Base-by-base conservation (phyloP, 2,888 invertebrate species). In the Pegoplata infirma region DNA sequence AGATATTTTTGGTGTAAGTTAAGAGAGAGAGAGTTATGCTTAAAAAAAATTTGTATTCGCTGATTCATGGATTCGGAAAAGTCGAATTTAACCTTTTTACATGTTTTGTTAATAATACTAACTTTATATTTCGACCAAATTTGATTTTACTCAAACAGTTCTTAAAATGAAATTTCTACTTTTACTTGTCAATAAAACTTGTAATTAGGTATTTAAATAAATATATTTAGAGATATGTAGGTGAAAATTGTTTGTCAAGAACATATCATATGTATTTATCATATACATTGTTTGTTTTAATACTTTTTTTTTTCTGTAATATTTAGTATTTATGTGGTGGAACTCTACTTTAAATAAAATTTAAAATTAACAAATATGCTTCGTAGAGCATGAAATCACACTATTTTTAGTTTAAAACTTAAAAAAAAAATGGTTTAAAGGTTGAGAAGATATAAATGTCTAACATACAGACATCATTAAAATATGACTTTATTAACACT, bases 361-460 rank as follows among this genome's bases (percentile, higher is more conserved):
- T 10, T 17, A 58, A 58, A 47, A 40, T 59, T 66, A 51, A 61
- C 47, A 68, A 67, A 46, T 73, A 59, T 71, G 81, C 79, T 81
- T 74, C 63, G 51, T 53, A n/a, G 49, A 76, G 81, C 81, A 76
- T 79, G 69, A 79, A 81, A 81, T 69, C 25, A 49, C 61, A 56
- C 25, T n/a, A 53, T 23, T 78, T 64, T 53, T 58, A 40, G 21
- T 49, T 16, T 25, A 16, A 32, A 7, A 44, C 16, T 23, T 21
- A 19, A 58, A 14, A 14, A 23, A n/a, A n/a, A n/a, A n/a, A n/a
- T 32, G 16, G 46, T 74, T 32, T 66, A 44, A 58, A 58, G 58
- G 32, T 46, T 19, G 21, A 49, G 47, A 10, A 59, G 44, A 59
- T 23, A 59, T 14, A 40, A n/a, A 25, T 63, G 7, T 2, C 23